Conservation (phyloP, 2,888 invertebrate species). For the Idaea aversata region DNA sequence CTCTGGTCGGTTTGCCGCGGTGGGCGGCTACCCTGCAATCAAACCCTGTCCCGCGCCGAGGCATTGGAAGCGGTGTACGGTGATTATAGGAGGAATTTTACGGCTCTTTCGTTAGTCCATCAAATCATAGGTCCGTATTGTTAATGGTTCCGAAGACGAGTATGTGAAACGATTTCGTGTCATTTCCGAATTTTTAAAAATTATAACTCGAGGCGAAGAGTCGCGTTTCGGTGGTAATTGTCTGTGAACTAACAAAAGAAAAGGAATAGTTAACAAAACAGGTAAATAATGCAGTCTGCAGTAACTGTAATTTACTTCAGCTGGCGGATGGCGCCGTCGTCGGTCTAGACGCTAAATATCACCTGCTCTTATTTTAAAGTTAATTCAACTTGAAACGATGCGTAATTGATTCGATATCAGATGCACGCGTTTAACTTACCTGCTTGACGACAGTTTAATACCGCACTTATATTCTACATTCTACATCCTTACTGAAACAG, state of each 20-base stretch:
- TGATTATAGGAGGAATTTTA: conserved; percentile 73
- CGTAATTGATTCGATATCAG: conserved; percentile 36
- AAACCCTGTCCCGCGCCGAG: conserved; percentile 40
- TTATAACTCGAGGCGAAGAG: conserved; percentile 38
- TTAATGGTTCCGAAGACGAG: conserved; percentile 53
- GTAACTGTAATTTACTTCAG: conserved; percentile 31
- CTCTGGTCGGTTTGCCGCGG: conserved; percentile 50
- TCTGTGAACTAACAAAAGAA: conserved; percentile 47
- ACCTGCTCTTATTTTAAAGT: conserved; percentile 39
- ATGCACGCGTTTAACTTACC: conserved; percentile 22
- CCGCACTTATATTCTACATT: conserved; percentile 13
- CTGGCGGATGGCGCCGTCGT: conserved; percentile 40
- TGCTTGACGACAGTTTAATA: conserved; percentile 15
- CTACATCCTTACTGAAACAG: conserved; percentile 7
- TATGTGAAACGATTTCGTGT: conserved; percentile 63
- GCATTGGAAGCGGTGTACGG: conserved; percentile 54
- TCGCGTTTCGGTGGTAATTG: conserved; percentile 55
- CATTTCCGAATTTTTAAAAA: conserved; percentile 55
- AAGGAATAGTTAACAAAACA: conserved; percentile 12
- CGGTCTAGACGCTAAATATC: conserved; percentile 28
- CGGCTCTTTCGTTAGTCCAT: conserved; percentile 72
- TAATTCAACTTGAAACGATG: conserved; percentile 39
- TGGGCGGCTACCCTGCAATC: conserved; percentile 77
- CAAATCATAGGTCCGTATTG: conserved; percentile 70
- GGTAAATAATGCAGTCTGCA: conserved; percentile 16